Base-by-base conservation (phyloP, 2,888 invertebrate species). In the Punctoribates punctum region DNA sequence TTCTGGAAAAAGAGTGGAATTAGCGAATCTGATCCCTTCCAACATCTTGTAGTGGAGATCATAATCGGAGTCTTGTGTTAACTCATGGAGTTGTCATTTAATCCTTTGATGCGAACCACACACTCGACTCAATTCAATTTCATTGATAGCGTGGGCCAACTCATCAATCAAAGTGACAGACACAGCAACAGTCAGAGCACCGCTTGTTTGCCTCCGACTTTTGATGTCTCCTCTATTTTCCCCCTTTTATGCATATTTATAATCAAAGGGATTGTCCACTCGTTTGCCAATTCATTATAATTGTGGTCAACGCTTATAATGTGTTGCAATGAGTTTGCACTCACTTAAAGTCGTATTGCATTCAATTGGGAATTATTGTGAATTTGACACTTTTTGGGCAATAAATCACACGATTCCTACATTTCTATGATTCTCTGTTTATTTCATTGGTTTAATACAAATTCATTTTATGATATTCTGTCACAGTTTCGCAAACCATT, bases 81-180 rank as follows among this genome's bases (percentile, higher is more conserved):
- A 65, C 65, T 65, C 65, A 65, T 65, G 65, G 29, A 57, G 23
- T 65, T 65, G 65, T 65, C 65, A 65, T 65, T 65, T 65, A 65
- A 65, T 65, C 65, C 65, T 65, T 65, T 65, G 65, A 65, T 65
- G 38, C 20, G 65, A 65, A 65, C 65, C 65, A 65, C 65, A 57
- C 57, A 38, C 65, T 34, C 65, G 11, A 34, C 65, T 65, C 65
- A 65, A 65, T 65, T 65, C 65, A 65, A 65, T 65, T 65, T 65
- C 65, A 65, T 65, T 65, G 65, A 65, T 65, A 65, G 65, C n/a
- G 29, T 29, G 29, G 62, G 23, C 65, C 38, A 34, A 65, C 9
- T 65, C 65, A 65, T 65, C 65, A 38, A 65, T 65, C 65, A 65
- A 65, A 17, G 15, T 65, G 65, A 65, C 65, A 65, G 34, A 34